These are phyloP conservation scores for Cheilosia urbana DNA, from an alignment of 2,888 invertebrate species.

Conservation along the genomic window DNA sequence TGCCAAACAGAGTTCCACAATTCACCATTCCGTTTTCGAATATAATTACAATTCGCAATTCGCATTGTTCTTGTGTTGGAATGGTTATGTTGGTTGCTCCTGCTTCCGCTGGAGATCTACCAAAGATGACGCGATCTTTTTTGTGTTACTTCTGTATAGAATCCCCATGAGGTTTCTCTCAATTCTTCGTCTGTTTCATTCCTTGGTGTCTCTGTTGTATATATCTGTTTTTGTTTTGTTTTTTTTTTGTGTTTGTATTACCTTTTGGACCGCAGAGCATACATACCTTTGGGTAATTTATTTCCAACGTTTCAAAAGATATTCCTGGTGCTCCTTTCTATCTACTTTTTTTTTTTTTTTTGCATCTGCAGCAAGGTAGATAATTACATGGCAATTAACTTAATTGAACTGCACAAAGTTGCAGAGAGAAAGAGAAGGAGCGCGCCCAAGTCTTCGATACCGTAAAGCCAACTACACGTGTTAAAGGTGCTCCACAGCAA, in stretches of 20 bases:
- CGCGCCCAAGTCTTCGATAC: conserved; percentile 25
- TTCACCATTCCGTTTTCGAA: conserved; percentile 69
- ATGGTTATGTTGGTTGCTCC: conserved; percentile 36
- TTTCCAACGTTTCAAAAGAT: conserved; percentile 64
- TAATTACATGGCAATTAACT: conserved; percentile 83
- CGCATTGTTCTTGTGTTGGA: conserved; percentile 63
- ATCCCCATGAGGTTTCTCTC: conserved; percentile 70
- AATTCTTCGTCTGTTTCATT: conserved; percentile 45
- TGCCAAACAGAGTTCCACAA: conserved; percentile 64
- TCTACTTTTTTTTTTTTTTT: conserved; percentile 8
- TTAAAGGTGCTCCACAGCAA: conserved; percentile 60
- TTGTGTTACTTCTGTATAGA: conserved; percentile 9
- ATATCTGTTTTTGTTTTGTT: background rate
- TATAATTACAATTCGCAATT: conserved; percentile 73
- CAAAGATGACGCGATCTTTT: conserved; percentile 39
- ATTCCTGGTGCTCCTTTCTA: conserved; percentile 33
- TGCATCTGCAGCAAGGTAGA: conserved; percentile 71
- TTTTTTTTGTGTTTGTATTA: conserved; percentile 39
- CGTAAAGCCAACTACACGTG: conserved; percentile 48
- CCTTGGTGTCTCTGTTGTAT: conserved; percentile 51
- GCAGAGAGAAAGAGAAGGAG: conserved; percentile 24
- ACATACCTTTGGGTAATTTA: conserved; percentile 72
- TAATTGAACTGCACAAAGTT: conserved; percentile 81
- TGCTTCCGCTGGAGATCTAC: conserved; percentile 67
- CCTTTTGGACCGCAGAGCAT: conserved; percentile 58